These are phyloP conservation scores for Spialia ferax DNA, from an alignment of 2,888 invertebrate species.

Conservation along the genomic window DNA sequence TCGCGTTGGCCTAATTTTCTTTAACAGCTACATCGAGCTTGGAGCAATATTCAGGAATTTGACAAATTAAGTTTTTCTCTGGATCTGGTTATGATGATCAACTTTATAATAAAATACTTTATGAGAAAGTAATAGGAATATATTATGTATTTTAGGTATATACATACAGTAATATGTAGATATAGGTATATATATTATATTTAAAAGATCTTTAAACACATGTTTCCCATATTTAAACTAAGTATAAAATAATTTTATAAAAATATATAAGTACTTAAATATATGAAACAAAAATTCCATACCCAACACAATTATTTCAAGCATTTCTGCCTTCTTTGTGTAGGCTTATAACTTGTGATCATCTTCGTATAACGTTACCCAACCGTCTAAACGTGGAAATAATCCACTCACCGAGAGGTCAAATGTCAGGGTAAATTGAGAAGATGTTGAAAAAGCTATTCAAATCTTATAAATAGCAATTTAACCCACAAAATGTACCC, in stretches of 20 bases:
- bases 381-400: constrained; percentile 14
- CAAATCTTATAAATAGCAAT: neutral
- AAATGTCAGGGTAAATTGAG: constrained; percentile 45
- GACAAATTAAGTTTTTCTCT: neutral
- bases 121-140: no score
- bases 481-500: neutral
- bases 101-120: no score
- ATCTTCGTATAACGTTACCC: constrained; percentile 21
- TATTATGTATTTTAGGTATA: no score
- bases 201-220: no score
- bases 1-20: neutral
- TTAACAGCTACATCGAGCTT: neutral
- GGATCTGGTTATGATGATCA: neutral
- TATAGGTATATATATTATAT: no score
- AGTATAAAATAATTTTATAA: no score
- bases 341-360: neutral
- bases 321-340: neutral
- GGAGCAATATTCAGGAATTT: neutral
- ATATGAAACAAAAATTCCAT: neutral
- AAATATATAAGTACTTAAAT: no score
- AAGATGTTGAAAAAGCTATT: constrained; percentile 20
- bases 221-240: no score
- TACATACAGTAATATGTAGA: no score
- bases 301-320: neutral
- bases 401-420: constrained; percentile 47